Percentiles rank a stretch among this genome's conserved stretches.
Conservation (phyloP, 2,797 vertebrate species). For the Hapalemur alaotrensis region DNA sequence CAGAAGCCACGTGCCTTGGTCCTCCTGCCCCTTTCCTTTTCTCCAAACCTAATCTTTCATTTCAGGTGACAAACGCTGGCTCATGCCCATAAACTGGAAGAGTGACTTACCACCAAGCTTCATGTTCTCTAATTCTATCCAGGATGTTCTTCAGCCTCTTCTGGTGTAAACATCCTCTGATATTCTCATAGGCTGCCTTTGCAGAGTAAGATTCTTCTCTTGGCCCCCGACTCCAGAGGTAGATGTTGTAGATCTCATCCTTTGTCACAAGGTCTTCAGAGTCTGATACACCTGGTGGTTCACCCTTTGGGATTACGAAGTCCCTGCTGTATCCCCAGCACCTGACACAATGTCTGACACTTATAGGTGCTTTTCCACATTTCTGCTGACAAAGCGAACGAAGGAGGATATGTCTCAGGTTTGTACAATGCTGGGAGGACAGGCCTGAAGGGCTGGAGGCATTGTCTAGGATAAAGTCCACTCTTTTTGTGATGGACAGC, state of each 20-base stretch:
- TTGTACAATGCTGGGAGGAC: neutral
- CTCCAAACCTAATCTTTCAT: neutral
- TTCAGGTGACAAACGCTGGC: neutral
- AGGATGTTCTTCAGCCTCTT: neutral
- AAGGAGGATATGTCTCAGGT: neutral
- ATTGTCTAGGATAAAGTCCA: neutral
- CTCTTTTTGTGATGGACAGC: neutral
- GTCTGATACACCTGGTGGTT: neutral
- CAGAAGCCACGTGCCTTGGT: neutral
- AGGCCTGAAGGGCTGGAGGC: neutral
- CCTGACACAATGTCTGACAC: no score
- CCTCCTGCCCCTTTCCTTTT: neutral
- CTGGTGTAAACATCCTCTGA: neutral
- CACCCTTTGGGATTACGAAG: neutral
- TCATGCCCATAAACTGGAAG: neutral
- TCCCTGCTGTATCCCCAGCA: neutral
- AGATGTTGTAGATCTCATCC: neutral
- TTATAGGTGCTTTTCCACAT: neutral
- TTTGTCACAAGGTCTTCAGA: neutral
- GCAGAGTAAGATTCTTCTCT: neutral
- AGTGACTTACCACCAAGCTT: neutral
- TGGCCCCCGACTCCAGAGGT: neutral
- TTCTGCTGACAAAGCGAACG: neutral
- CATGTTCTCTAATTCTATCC: neutral
- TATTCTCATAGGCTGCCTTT: neutral